These are phyloP conservation scores for Drosophila pegasa DNA, from an alignment of 2,888 invertebrate species.

Conservation along the genomic window DNA sequence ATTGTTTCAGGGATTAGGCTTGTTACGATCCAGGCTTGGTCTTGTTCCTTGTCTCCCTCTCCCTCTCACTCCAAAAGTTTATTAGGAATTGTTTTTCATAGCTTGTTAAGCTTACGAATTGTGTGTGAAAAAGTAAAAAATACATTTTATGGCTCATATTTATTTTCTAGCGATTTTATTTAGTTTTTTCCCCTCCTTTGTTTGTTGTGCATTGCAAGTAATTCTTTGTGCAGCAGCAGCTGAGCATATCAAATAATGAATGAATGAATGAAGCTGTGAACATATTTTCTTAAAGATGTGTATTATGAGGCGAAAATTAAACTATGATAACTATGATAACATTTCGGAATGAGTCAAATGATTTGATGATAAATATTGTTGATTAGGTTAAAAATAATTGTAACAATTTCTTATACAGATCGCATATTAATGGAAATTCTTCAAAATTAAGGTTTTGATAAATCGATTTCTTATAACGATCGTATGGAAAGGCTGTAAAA, in stretches of 20 bases:
- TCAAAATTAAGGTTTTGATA: too few species aligned
- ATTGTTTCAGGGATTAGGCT: conserved; percentile 68
- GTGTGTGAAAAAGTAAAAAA: conserved; percentile 60
- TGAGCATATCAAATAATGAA: conserved; percentile 17
- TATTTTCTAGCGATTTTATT: conserved; percentile 49
- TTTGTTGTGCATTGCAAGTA: conserved; percentile 23
- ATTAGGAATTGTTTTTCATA: conserved; percentile 3
- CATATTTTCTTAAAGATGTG: neutral
- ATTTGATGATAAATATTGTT: neutral
- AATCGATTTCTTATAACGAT: too few species aligned
- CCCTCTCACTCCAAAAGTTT: conserved; percentile 6
- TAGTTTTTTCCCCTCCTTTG: conserved; percentile 20
- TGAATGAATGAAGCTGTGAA: neutral
- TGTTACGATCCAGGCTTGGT: conserved; percentile 56
- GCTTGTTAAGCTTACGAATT: conserved; percentile 69
- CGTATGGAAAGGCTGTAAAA: too few species aligned
- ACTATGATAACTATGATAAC: neutral
- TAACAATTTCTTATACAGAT: too few species aligned
- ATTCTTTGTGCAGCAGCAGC: conserved; percentile 46
- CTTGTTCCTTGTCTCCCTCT: conserved; percentile 25
- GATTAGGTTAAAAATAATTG: too few species aligned
- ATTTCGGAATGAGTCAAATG: neutral
- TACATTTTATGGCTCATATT: conserved; percentile 64
- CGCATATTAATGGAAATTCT: too few species aligned
- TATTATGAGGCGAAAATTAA: neutral